Percentiles rank a stretch among this genome's conserved stretches.
Conservation (phyloP, 2,113 vertebrate genomes). For the Bos javanicus region DNA sequence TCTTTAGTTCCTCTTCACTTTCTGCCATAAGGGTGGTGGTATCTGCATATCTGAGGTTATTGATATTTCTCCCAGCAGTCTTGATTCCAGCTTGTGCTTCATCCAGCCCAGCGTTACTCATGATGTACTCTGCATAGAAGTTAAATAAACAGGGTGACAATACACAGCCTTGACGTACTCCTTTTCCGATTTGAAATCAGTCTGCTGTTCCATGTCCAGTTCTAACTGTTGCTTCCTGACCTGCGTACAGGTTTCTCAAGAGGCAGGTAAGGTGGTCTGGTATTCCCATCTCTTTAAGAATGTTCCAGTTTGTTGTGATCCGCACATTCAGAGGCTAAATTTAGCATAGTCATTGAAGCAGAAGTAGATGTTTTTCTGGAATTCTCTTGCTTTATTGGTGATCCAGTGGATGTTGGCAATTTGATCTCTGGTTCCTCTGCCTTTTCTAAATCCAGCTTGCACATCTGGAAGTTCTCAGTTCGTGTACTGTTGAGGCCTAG, state of each 20-base stretch:
- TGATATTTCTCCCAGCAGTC: neutral
- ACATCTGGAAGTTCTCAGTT: neutral
- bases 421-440: neutral
- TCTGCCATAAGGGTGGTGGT: neutral
- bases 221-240: neutral
- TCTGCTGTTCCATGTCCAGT: neutral
- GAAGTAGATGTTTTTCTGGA: neutral
- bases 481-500: neutral
- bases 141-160: neutral
- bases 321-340: neutral
- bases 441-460: neutral
- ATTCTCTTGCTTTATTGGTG: neutral
- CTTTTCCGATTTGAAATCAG: neutral
- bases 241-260: neutral
- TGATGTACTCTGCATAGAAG: neutral
- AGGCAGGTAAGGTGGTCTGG: neutral
- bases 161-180: neutral
- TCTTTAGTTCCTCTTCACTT: neutral
- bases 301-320: neutral
- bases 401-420: neutral
- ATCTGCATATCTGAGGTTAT: neutral
- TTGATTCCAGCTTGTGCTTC: neutral
- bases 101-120: neutral
- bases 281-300: neutral
- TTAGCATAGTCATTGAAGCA: neutral